Evolutionary conservation across 2,797 vertebrate species (phyloP).

Genomic region (Danionella dracula): DNA sequence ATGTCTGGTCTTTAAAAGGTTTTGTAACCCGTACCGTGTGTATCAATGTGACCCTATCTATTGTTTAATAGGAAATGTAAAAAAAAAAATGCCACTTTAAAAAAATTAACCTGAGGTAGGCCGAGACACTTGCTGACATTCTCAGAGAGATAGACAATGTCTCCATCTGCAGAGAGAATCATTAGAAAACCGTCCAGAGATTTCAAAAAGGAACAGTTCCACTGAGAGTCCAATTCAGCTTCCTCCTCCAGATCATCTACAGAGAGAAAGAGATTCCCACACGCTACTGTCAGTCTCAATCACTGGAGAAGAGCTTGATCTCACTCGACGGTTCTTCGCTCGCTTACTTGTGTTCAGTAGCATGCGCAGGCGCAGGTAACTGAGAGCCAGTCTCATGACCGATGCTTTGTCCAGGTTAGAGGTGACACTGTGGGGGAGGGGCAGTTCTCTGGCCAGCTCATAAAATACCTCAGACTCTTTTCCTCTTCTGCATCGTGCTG

Average conservation of each 20-base stretch:
- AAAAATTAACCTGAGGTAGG: constrained; percentile 82
- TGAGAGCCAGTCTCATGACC: constrained; percentile 95
- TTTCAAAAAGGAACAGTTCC: constrained; percentile 91
- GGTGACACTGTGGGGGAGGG: constrained; percentile 87
- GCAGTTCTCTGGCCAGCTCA: constrained; percentile 90
- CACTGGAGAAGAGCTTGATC: not conserved
- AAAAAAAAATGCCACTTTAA: no score
- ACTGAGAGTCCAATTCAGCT: constrained; percentile 83
- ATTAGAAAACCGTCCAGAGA: constrained; percentile 95
- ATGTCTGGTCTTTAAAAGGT: no score
- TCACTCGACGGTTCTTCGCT: not conserved
- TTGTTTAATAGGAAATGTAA: no score
- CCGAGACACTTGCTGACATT: constrained; percentile 96
- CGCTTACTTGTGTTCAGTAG: constrained; percentile 83
- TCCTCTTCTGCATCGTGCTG: constrained; percentile 86
- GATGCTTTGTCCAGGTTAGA: constrained; percentile 96
- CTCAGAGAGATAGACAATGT: constrained; percentile 95
- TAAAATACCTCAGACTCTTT: constrained; percentile 97
- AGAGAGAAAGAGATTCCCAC: not conserved
- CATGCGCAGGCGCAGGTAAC: constrained; percentile 91
- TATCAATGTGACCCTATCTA: no score
- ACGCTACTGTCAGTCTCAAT: not conserved
- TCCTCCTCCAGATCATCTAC: constrained; percentile 66
- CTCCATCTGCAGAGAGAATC: constrained; percentile 95
- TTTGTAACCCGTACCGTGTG: no score